Evolutionary conservation across 2,113 vertebrate genomes (phyloP).

Genomic region (Melanerpes aurifrons): DNA sequence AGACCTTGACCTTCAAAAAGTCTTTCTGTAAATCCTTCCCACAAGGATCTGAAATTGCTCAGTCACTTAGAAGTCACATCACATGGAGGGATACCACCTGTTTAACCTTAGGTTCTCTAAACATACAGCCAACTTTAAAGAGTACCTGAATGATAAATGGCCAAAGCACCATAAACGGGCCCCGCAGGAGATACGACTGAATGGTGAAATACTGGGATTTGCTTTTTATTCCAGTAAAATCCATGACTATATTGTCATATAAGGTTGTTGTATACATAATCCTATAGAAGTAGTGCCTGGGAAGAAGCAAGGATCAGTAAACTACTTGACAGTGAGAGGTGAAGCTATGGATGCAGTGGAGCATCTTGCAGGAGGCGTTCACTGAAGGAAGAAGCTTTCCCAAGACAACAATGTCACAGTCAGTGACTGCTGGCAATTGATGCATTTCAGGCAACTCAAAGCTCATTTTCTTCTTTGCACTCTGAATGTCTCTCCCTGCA

Average conservation of each 20-base stretch:
- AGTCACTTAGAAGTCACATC: not conserved
- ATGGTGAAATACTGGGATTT: not conserved
- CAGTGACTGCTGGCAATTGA: not conserved
- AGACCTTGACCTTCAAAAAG: not conserved
- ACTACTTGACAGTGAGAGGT: not conserved
- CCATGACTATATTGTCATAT: not conserved
- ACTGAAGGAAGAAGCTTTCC: not conserved
- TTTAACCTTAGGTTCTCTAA: not conserved
- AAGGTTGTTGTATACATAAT: not conserved
- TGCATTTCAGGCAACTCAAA: not conserved
- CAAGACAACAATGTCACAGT: not conserved
- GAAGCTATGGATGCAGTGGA: not conserved
- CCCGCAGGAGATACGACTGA: rapidly evolving
- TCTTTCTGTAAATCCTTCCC: not conserved
- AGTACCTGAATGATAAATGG: not conserved
- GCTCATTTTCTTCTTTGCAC: not conserved
- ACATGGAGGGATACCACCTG: not conserved
- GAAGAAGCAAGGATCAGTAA: not conserved
- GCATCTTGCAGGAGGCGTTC: rapidly evolving
- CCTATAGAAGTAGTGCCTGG: not conserved
- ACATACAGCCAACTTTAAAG: not conserved
- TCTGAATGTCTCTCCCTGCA: not conserved
- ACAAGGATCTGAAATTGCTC: not conserved
- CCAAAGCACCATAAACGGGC: not conserved
- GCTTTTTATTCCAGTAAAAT: not conserved